phyloP scores from a whole-genome alignment of 2,888 invertebrate genomes.

The Drosophila picticornis region DNA sequence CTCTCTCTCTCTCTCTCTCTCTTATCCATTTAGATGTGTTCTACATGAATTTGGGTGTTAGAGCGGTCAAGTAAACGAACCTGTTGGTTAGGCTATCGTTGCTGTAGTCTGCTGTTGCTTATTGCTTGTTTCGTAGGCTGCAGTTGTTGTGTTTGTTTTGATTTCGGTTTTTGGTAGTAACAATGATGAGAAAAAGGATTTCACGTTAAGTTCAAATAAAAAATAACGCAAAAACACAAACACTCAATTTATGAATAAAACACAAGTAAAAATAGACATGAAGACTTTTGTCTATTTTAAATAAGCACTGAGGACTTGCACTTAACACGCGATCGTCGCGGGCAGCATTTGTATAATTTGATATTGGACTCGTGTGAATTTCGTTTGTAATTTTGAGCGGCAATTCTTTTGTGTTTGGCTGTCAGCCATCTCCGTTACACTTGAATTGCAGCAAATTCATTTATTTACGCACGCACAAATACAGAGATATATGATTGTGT shows the following conservation, averaged over 20 bases:
- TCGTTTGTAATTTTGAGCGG: constrained; percentile 31
- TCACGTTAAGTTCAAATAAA: constrained; percentile 27
- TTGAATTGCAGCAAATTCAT: constrained; percentile 18
- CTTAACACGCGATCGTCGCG: constrained; percentile 63
- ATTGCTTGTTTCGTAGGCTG: constrained; percentile 20
- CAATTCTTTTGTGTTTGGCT: constrained; percentile 40
- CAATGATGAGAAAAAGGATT: background rate
- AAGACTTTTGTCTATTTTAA: constrained; percentile 10
- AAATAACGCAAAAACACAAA: constrained; percentile 34
- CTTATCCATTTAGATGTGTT: constrained; percentile 16
- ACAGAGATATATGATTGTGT: background rate
- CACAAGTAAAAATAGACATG: constrained; percentile 17
- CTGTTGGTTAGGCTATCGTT: constrained; percentile 21
- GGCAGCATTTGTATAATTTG: constrained; percentile 38
- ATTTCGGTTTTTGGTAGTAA: constrained; percentile 17
- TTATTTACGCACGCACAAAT: background rate
- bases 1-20: constrained; percentile 2
- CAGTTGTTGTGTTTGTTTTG: constrained; percentile 22
- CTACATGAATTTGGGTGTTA: constrained; percentile 14
- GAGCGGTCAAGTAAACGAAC: constrained; percentile 30
- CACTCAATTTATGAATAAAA: constrained; percentile 66
- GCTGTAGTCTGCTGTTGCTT: constrained; percentile 6
- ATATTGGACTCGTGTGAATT: constrained; percentile 39
- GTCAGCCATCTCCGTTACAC: constrained; percentile 29
- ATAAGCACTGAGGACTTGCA: constrained; percentile 28